Base-by-base conservation (phyloP, 92 coral and sea anemone genomes). In the Anthopleura xanthogrammica region DNA sequence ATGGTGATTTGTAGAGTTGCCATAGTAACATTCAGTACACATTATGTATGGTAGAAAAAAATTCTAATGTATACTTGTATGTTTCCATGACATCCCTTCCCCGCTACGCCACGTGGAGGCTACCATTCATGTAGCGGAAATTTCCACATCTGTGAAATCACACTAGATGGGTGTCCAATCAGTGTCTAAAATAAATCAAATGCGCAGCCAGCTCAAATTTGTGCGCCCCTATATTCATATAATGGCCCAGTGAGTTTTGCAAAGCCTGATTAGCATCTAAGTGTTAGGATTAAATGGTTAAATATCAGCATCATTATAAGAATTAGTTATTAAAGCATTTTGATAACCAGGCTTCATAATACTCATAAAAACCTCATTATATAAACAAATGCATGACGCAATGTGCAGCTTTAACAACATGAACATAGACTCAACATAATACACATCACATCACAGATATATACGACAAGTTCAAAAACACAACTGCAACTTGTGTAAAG, bases 21-120 rank as follows among this genome's bases (percentile, higher is more conserved):
- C 74, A 68, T 68, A 22, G 16, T 23, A 68, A 68, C 74, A 62
- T 23, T 68, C 7, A 19, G 70, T 68, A 68, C 42, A 68, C 74
- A 68, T 17, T 11, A 7, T 68, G 29, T n/a, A 23, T 29, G 0
- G 7, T 54, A 3, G 57, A 54, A 7, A 3, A 3, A 54, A 3
- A 1, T 54, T 8, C 12, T 3, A 1, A n/a, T 29, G 41, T 68
- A 29, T 68, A 13, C 74, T 68, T n/a, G 14, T 14, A 22, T 23
- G 74, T 68, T 68, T 2, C 42, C 74, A 68, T 68, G 74, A 68
- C 74, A 68, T 68, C 74, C 74, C 74, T 68, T 68, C 74, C 74
- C 74, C 42, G 74, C 42, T 68, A 68, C 74, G 74, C 74, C 74
- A 68, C 74, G 74, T 68, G 74, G 74, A 68, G 74, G 74, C 74